phyloP scores from a whole-genome alignment of 1,140 invertebrate genomes.

The Drosophila ananassae region DNA sequence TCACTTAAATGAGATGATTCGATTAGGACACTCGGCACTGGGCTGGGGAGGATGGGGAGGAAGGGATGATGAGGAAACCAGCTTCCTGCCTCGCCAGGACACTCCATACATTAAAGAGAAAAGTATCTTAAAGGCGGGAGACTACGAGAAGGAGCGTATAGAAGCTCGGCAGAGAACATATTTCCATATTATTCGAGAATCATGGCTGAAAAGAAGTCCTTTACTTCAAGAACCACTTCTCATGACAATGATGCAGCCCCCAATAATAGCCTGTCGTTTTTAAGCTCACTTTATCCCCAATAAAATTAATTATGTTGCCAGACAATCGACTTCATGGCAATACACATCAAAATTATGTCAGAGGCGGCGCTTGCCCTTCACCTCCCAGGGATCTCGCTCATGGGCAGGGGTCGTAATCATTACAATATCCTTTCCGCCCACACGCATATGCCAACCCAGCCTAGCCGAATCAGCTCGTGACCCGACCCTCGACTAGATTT shows the following conservation, averaged over 20 bases:
- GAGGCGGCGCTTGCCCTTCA: slow-evolving; percentile 37
- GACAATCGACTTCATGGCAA: slow-evolving; percentile 23
- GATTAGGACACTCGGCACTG: slow-evolving; percentile 49
- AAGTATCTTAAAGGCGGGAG: not conserved
- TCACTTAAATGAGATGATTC: slow-evolving; percentile 70
- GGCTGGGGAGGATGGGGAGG: too few relatives aligned
- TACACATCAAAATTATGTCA: slow-evolving; percentile 43
- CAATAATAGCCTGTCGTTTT: slow-evolving; percentile 2
- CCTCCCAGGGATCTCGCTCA: not conserved
- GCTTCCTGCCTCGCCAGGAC: too few relatives aligned
- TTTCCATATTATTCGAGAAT: not conserved
- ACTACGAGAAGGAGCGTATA: not conserved
- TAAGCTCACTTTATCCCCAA: slow-evolving; percentile 7
- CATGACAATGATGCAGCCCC: not conserved
- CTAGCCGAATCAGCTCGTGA: slow-evolving; percentile 9
- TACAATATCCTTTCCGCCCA: slow-evolving; percentile 36
- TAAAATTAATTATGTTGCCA: slow-evolving; percentile 28
- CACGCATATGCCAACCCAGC: slow-evolving; percentile 41
- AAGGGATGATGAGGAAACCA: too few relatives aligned
- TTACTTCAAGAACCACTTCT: not conserved
- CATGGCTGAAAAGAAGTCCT: not conserved
- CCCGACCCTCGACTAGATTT: slow-evolving; percentile 41
- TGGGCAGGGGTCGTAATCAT: slow-evolving; percentile 19
- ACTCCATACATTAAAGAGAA: not conserved
- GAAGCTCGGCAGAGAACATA: not conserved